Evolutionary conservation across 2,113 vertebrate genomes (phyloP).

Genomic region (Crotalus helleri): DNA sequence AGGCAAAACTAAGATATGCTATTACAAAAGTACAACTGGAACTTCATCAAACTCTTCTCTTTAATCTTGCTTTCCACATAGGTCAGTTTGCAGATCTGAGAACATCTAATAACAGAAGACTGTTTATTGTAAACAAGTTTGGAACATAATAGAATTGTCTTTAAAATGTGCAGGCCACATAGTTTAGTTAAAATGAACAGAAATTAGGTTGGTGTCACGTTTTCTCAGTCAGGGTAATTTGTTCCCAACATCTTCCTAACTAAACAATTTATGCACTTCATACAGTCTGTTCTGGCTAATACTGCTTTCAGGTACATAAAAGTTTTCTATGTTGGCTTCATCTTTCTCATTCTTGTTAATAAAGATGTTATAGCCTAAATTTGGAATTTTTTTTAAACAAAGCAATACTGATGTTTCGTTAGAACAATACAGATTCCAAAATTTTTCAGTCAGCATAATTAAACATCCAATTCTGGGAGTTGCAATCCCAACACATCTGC

Average conservation of each 20-base stretch:
- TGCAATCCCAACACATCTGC: neutral
- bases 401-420: neutral
- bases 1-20: conserved; percentile 1
- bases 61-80: neutral
- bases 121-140: neutral
- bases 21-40: conserved; percentile 11
- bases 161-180: neutral
- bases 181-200: neutral
- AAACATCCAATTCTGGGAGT: neutral
- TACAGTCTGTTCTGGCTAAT: neutral
- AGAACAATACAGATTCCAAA: neutral
- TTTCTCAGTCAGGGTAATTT: neutral
- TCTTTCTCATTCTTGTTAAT: neutral
- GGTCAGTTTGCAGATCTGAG: neutral
- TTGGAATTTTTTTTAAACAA: neutral
- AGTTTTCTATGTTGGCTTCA: neutral
- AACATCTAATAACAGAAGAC: neutral
- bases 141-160: neutral
- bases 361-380: neutral
- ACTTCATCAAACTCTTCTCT: conserved; percentile 3
- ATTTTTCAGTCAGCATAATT: neutral
- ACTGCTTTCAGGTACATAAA: neutral
- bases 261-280: neutral
- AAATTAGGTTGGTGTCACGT: neutral
- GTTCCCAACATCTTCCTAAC: neutral